These are phyloP conservation scores for Strigamia maritima DNA, from an alignment of 2,888 invertebrate genomes.

Conservation along the genomic window DNA sequence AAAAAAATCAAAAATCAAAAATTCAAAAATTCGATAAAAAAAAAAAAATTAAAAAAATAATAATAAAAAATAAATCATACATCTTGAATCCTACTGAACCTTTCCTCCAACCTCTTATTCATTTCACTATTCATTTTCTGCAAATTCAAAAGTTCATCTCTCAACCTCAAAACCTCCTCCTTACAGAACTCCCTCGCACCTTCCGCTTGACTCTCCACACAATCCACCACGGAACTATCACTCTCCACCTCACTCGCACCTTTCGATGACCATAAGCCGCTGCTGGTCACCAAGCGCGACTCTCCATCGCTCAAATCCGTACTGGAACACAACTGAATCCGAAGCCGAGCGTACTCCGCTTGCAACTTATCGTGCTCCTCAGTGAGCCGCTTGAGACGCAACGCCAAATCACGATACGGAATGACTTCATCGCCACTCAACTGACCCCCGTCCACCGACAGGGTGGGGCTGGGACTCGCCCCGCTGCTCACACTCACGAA, in stretches of 20 bases:
- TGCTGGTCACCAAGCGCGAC: not conserved
- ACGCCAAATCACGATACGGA: constrained; percentile 55
- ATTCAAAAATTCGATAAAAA: not conserved
- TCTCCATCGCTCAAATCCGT: not conserved
- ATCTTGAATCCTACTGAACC: not conserved
- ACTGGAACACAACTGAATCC: not conserved
- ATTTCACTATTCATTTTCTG: constrained; percentile 56
- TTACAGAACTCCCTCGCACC: constrained; percentile 57
- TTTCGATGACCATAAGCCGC: not conserved
- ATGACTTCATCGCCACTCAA: not conserved
- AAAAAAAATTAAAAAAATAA: not conserved
- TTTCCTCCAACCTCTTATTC: not conserved
- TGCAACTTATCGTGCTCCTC: constrained; percentile 64
- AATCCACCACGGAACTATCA: constrained; percentile 41
- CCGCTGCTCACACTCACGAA: constrained; percentile 17
- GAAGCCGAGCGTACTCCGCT: constrained; percentile 54
- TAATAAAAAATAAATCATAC: not conserved
- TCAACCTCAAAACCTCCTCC: constrained; percentile 37
- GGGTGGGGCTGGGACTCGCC: constrained; percentile 11
- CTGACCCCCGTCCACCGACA: not conserved
- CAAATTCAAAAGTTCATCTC: constrained; percentile 55
- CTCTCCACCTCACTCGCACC: constrained; percentile 41
- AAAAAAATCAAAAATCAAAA: not conserved
- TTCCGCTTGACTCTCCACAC: constrained; percentile 61
- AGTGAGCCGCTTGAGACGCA: constrained; percentile 59